phyloP scores from a whole-genome alignment of 2,888 invertebrate genomes.

The Leucophenga montana region DNA sequence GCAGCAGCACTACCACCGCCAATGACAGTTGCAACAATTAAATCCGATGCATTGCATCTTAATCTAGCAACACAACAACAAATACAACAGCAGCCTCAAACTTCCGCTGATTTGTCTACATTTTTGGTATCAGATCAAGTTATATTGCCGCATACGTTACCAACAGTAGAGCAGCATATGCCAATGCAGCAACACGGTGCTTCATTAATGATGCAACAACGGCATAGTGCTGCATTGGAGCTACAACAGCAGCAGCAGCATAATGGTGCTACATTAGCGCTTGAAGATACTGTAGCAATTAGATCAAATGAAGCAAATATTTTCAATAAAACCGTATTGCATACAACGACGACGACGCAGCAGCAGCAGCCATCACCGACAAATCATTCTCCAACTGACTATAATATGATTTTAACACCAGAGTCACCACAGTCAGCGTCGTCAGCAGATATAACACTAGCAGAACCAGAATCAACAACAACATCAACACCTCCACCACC shows the following conservation, averaged over 20 bases:
- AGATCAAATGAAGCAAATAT: background rate
- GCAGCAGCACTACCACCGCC: background rate
- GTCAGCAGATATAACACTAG: background rate
- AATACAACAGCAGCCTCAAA: slow-evolving; percentile 9
- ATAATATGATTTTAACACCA: background rate
- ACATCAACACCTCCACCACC: slow-evolving; percentile 35
- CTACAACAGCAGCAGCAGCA: slow-evolving; percentile 22
- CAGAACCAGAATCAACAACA: background rate
- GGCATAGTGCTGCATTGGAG: slow-evolving; percentile 34
- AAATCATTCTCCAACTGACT: background rate
- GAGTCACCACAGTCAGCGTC: slow-evolving; percentile 10
- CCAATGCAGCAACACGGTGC: slow-evolving; percentile 31
- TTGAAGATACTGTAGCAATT: too few species aligned
- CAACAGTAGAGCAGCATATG: slow-evolving; percentile 35
- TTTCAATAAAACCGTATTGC: background rate
- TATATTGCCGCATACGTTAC: background rate
- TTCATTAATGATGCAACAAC: slow-evolving; percentile 31
- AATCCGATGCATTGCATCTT: slow-evolving; percentile 36
- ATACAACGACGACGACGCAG: slow-evolving; percentile 18
- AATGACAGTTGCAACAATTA: slow-evolving; percentile 27
- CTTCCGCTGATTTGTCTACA: background rate
- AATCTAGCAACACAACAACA: slow-evolving; percentile 21
- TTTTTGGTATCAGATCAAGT: background rate
- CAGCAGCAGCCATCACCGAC: slow-evolving; percentile 36
- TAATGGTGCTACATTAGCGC: background rate